Evolutionary conservation across 1,140 invertebrate species (phyloP), one percentile per base, ranked within the genome.

Genomic region (Apis mellifera): DNA sequence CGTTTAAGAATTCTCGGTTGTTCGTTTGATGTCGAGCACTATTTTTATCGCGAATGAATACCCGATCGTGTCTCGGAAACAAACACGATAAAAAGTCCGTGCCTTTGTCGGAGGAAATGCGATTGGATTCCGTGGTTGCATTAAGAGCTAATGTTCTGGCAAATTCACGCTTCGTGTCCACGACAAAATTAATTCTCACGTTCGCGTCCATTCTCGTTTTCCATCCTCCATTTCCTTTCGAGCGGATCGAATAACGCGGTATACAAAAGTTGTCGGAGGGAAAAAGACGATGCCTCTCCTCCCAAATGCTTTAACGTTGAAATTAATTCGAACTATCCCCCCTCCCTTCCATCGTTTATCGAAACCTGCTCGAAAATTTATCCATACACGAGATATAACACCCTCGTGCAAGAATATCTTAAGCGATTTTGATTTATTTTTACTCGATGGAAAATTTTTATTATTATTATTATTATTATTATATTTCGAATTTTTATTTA

Each of bases 171-270:
- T 77, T 15, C 64, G 21, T 9, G 32, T 32, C 32, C 52, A 13
- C 50, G 62, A 26, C 32, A 54, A 77, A 66, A 62, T 77, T 77
- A 77, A 77, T 77, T 50, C 19, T 77, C 62, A n/a, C 62, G 32
- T 17, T 54, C 26, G 21, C 17, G 9, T 21, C 19, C 13, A 42
- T 52, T 3, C 64, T 54, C 74, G 7, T 57, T n/a, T 17, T 19
- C 19, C 48, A 21, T 9, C 8, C 42, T 3, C 2, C n/a, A 11
- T 3, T 12, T 1, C 21, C 23, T 0, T 19, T 52, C 75, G 21
- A 59, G 15, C 13, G 21, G 71, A 60, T 73, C 71, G 64, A 77
- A 77, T 68, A 77, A 77, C 64, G 13, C 26, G 55, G 55, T 42
- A 8, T 9, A 26, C 62, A 66, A 23, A 17, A 42, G 62, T 42